These are phyloP conservation scores for Pocillopora damicornis DNA, from an alignment of 64 coral and sea anemone genomes.

Conservation along the genomic window DNA sequence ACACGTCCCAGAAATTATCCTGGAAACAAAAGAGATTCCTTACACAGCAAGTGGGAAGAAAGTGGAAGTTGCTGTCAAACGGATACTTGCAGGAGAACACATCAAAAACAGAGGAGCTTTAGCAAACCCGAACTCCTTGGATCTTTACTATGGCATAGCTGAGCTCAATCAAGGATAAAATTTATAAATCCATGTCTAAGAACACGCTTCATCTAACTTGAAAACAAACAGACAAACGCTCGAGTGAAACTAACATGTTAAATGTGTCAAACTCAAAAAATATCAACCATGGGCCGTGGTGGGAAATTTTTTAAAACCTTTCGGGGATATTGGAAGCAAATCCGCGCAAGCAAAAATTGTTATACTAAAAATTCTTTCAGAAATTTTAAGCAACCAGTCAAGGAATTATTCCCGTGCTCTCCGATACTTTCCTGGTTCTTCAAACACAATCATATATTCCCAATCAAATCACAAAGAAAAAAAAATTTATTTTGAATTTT, in stretches of 20 bases:
- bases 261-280: too few species aligned
- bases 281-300: too few species aligned
- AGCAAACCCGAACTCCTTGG: slow-evolving; percentile 83
- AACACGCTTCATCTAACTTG: too few species aligned
- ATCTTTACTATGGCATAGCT: slow-evolving; percentile 67
- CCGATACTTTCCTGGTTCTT: too few species aligned
- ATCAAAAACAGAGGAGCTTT: slow-evolving; percentile 73
- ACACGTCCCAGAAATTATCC: slow-evolving; percentile 75
- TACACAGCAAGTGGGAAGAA: slow-evolving; percentile 96
- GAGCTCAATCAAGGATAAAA: slow-evolving; percentile 38
- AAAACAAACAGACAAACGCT: too few species aligned
- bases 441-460: neutral
- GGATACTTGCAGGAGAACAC: slow-evolving; percentile 76
- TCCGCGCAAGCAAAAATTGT: too few species aligned
- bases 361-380: too few species aligned
- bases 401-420: neutral
- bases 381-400: neutral
- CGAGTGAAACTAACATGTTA: too few species aligned
- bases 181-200: too few species aligned
- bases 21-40: slow-evolving; percentile 90
- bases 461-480: neutral
- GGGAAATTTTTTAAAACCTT: too few species aligned
- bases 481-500: neutral
- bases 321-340: too few species aligned
- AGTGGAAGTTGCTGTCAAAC: slow-evolving; percentile 93